Base-by-base conservation (phyloP, 2,797 vertebrate genomes). In the Cryptoblepharus egeriae region DNA sequence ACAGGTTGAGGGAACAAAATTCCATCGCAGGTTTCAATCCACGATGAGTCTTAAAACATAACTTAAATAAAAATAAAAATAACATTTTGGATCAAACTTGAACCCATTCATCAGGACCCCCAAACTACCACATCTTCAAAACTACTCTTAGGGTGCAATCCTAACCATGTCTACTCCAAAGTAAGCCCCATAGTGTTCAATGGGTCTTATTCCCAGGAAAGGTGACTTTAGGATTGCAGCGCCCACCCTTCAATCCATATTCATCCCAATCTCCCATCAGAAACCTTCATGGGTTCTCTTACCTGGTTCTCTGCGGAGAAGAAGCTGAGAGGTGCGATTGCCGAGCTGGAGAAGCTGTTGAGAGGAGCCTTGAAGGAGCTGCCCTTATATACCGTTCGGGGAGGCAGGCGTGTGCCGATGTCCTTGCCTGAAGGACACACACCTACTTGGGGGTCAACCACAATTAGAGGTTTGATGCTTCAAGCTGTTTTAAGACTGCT, bases 401-500 rank as follows among this genome's bases (percentile, higher is more conserved):
- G 61, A 77, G 61, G 75, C n/a, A 2, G n/a, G 9, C 5, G 1
- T 26, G n/a, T 64, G 32, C 42, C n/a, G 32, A 49, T 30, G 2
- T 65, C 30, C 16, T 22, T 4, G 2, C 58, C 2, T 5, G 12
- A 26, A 39, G 75, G n/a, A n/a, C n/a, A 45, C 42, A 45, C 52
- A 16, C 42, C 52, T 32, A 77, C 65, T 77, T 77, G 61, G 42
- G 75, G 42, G 16, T 3, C n/a, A 52, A 35, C 6, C 42, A 32
- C 18, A 64, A 24, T 64, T 64, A 30, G 75, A 32, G 45, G 42
- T 52, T 12, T 30, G 39, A 30, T 6, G 75, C 61, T 52, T 65
- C 75, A 77, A 77, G 75, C 75, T 8, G 20, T 49, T 35, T 77
- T 64, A 77, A 49, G 42, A 77, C 30, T 64, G 61, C 75, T 57